These are phyloP conservation scores for Adelognathus sp. DNA, from an alignment of 2,888 invertebrate species.

Conservation along the genomic window DNA sequence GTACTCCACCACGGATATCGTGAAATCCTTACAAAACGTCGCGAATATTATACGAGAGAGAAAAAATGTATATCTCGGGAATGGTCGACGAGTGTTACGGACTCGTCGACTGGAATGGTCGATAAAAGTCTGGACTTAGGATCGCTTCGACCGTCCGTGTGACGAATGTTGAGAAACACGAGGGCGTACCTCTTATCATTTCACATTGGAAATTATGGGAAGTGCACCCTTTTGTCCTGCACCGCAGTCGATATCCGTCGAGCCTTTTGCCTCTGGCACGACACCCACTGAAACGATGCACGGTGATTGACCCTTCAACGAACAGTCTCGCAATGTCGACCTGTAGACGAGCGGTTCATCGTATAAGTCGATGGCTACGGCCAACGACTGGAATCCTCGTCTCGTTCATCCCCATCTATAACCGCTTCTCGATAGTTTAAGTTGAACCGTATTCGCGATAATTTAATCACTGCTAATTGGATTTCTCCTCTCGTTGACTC, in stretches of 20 bases:
- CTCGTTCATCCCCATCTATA: constrained; percentile 5
- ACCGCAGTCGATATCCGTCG: not conserved
- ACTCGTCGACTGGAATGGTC: not conserved
- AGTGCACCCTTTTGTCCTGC: not conserved
- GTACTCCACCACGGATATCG: constrained; percentile 41
- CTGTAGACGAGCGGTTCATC: not conserved
- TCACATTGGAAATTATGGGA: not conserved
- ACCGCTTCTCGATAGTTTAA: constrained; percentile 20
- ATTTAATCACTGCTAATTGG: constrained; percentile 61
- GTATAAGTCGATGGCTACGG: constrained; percentile 8
- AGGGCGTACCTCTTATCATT: not conserved
- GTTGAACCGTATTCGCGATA: constrained; percentile 55
- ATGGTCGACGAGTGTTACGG: not conserved
- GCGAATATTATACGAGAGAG: constrained; percentile 17
- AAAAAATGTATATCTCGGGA: constrained; percentile 19
- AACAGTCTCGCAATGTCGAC: not conserved
- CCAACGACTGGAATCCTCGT: constrained; percentile 30
- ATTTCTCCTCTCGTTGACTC: constrained; percentile 59
- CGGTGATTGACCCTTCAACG: not conserved
- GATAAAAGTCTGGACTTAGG: constrained; percentile 39
- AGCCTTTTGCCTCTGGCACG: not conserved
- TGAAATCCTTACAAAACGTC: constrained; percentile 32
- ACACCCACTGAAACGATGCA: not conserved
- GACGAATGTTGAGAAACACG: not conserved
- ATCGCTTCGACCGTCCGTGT: not conserved